Percentiles rank a stretch among this genome's conserved stretches.
These are phyloP conservation scores for Tipula helvola DNA, from an alignment of 2,888 invertebrate species.

Conservation along the genomic window DNA sequence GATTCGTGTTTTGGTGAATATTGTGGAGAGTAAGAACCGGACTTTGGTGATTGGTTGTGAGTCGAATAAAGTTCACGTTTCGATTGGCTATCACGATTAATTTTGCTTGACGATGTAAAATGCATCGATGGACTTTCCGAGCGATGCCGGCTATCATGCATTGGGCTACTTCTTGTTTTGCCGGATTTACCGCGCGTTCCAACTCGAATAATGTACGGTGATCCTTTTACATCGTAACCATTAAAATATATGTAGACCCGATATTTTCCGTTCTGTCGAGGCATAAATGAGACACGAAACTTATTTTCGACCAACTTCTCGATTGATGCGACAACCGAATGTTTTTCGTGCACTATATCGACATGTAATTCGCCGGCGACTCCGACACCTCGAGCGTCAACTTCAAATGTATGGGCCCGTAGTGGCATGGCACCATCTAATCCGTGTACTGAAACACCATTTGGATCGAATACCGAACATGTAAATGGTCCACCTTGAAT, in stretches of 20 bases:
- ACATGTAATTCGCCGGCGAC: conserved; percentile 79
- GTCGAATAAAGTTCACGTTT: conserved; percentile 16
- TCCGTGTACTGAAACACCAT: conserved; percentile 71
- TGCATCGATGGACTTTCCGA: conserved; percentile 36
- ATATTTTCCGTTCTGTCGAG: conserved; percentile 66
- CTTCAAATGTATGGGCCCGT: conserved; percentile 75
- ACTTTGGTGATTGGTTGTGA: conserved; percentile 14
- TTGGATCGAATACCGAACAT: conserved; percentile 90
- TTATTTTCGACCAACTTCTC: conserved; percentile 65
- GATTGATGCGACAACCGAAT: conserved; percentile 69
- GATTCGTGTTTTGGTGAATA: conserved; percentile 30
- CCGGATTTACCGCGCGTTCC: conserved; percentile 52
- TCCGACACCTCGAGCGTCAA: conserved; percentile 62
- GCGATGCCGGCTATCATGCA: conserved; percentile 40
- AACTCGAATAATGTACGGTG: conserved; percentile 76
- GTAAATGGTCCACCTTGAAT: conserved; percentile 94
- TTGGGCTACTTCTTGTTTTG: conserved; percentile 42
- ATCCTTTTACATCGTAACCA: conserved; percentile 71
- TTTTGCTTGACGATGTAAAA: conserved; percentile 28
- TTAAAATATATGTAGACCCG: conserved; percentile 86
- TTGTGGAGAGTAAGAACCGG: conserved; percentile 34
- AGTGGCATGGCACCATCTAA: conserved; percentile 73
- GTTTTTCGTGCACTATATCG: conserved; percentile 82
- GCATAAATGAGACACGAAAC: conserved; percentile 67
- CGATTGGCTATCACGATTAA: conserved; percentile 29